phyloP scores from a whole-genome alignment of 2,797 vertebrate species.

The Squalus acanthias region DNA sequence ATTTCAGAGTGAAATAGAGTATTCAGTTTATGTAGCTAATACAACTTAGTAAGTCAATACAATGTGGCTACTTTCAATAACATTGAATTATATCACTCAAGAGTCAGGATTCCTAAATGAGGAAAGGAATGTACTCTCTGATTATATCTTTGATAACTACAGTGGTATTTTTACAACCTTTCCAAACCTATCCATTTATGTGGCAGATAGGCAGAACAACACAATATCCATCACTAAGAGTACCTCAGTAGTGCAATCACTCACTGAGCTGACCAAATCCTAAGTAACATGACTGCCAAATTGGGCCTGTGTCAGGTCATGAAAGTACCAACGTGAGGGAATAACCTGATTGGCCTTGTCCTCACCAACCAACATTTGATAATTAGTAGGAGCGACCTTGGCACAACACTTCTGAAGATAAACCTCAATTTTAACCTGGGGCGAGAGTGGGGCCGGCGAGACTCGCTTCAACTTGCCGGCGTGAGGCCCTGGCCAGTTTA shows the following conservation, averaged over 20 bases:
- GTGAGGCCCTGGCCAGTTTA: not conserved
- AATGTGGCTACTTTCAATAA: not conserved
- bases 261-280: not conserved
- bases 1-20: not conserved
- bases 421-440: not conserved
- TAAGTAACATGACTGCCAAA: not conserved
- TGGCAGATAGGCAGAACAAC: not conserved
- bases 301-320: not conserved
- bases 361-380: not conserved
- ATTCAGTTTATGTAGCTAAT: not conserved
- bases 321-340: not conserved
- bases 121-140: not conserved
- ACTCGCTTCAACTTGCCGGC: not conserved
- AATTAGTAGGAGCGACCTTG: not conserved
- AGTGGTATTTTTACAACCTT: not conserved
- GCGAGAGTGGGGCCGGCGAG: not conserved
- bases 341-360: not conserved
- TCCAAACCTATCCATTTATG: not conserved
- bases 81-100: not conserved
- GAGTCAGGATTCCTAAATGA: not conserved
- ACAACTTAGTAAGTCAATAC: not conserved
- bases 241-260: not conserved
- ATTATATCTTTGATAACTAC: not conserved
- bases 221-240: not conserved
- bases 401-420: not conserved